A percentile compares a stretch with the other conserved stretches of the same genome.
These are phyloP conservation scores for Lepidocolaptes lacrymiger DNA, from an alignment of 2,797 vertebrate genomes.

Conservation along the genomic window DNA sequence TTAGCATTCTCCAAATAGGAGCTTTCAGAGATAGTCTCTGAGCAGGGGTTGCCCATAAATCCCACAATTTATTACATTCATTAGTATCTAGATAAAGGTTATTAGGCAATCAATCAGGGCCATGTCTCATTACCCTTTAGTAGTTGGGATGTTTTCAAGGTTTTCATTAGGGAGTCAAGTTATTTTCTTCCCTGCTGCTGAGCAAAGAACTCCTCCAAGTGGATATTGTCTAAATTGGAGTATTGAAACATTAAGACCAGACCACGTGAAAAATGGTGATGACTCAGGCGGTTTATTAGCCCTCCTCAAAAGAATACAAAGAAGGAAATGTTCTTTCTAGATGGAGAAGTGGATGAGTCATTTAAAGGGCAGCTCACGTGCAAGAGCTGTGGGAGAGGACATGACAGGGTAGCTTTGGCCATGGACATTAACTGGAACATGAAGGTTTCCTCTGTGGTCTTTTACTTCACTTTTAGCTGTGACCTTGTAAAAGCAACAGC, in stretches of 20 bases:
- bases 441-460: not conserved
- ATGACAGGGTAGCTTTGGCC: not conserved
- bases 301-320: not conserved
- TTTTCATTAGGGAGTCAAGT: slow-evolving; percentile 42
- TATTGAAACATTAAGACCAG: slow-evolving; percentile 4
- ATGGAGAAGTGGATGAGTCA: not conserved
- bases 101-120: slow-evolving; percentile 60
- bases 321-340: not conserved
- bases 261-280: slow-evolving; percentile 12
- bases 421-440: not conserved
- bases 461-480: not conserved
- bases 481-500: not conserved
- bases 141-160: slow-evolving; percentile 33
- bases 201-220: slow-evolving; percentile 53
- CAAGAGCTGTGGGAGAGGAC: not conserved
- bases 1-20: not conserved
- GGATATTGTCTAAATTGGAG: slow-evolving; percentile 27
- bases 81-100: slow-evolving; percentile 59
- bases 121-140: slow-evolving; percentile 54
- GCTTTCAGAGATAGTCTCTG: slow-evolving; percentile 27
- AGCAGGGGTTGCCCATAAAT: slow-evolving; percentile 39
- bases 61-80: slow-evolving; percentile 46
- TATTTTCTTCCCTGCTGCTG: slow-evolving; percentile 42
- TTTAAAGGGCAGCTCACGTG: not conserved
- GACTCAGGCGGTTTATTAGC: slow-evolving; percentile 16